Evolutionary conservation across 2,113 vertebrate species (phyloP).

Genomic region (Accipiter cooperii): DNA sequence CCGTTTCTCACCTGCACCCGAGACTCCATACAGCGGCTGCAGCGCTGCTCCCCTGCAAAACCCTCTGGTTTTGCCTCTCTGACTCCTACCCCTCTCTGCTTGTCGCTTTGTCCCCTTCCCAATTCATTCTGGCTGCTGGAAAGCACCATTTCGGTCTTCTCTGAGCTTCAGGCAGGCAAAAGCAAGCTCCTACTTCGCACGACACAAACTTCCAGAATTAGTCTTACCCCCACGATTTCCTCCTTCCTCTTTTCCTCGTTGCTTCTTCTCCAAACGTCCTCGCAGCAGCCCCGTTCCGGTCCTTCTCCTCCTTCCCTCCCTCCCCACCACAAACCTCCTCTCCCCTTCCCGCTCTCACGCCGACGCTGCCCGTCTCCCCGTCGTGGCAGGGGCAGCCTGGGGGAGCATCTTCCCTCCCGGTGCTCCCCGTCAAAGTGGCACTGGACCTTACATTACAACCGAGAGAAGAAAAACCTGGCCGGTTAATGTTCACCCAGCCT

Average conservation of each 20-base stretch:
- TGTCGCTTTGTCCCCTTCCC: neutral
- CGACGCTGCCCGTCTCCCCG: fast-evolving
- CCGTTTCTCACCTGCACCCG: fast-evolving
- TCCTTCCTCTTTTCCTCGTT: neutral
- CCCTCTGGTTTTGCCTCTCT: neutral
- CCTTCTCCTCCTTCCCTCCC: neutral
- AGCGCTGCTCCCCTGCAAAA: neutral
- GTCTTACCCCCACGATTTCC: neutral
- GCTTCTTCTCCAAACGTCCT: neutral
- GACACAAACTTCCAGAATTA: neutral
- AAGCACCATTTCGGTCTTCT: neutral
- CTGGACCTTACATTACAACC: neutral
- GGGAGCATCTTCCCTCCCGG: neutral
- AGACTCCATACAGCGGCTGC: fast-evolving
- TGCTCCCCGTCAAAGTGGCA: neutral
- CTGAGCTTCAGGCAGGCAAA: neutral
- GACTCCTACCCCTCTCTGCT: neutral
- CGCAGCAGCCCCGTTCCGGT: fast-evolving
- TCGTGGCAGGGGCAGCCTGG: fast-evolving
- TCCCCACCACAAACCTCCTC: neutral
- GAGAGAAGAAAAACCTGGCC: neutral
- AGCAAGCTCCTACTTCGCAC: fast-evolving
- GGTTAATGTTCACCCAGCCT: neutral
- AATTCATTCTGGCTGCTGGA: neutral
- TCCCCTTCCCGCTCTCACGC: neutral